These are phyloP conservation scores for Eristalis pertinax DNA, from an alignment of 2,888 invertebrate species.

Conservation along the genomic window DNA sequence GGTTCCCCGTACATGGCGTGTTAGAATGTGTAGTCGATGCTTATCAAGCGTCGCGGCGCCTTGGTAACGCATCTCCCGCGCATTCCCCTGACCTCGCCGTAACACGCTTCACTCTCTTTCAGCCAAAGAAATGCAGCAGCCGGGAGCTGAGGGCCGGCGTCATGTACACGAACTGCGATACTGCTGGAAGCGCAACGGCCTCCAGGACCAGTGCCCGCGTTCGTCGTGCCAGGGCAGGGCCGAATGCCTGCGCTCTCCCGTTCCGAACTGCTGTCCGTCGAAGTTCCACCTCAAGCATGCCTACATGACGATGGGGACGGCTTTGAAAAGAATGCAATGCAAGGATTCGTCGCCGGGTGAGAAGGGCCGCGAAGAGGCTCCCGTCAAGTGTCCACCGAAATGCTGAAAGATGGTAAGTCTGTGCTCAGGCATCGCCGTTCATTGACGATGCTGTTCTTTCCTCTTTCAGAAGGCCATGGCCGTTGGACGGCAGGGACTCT, in stretches of 20 bases:
- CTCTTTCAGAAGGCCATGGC: background rate
- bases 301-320: slow-evolving; percentile 78
- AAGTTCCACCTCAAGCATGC: slow-evolving; percentile 77
- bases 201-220: slow-evolving; percentile 84
- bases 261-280: slow-evolving; percentile 82
- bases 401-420: background rate
- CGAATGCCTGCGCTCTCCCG: slow-evolving; percentile 20
- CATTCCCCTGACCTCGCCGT: background rate
- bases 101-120: background rate
- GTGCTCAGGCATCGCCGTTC: too few relatives aligned
- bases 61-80: slow-evolving; percentile 42
- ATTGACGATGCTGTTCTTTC: background rate
- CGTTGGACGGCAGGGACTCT: background rate
- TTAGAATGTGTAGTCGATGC: slow-evolving; percentile 29
- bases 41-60: slow-evolving; percentile 47
- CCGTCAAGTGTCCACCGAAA: background rate
- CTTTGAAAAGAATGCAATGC: slow-evolving; percentile 75
- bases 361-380: background rate
- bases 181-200: slow-evolving; percentile 84
- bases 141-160: slow-evolving; percentile 83
- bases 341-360: slow-evolving; percentile 73
- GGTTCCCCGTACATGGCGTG: slow-evolving; percentile 53
- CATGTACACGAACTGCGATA: slow-evolving; percentile 83
- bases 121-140: slow-evolving; percentile 81
- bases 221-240: slow-evolving; percentile 82